Conservation (phyloP, 2,888 invertebrate species). For the Epistrophe grossulariae region DNA sequence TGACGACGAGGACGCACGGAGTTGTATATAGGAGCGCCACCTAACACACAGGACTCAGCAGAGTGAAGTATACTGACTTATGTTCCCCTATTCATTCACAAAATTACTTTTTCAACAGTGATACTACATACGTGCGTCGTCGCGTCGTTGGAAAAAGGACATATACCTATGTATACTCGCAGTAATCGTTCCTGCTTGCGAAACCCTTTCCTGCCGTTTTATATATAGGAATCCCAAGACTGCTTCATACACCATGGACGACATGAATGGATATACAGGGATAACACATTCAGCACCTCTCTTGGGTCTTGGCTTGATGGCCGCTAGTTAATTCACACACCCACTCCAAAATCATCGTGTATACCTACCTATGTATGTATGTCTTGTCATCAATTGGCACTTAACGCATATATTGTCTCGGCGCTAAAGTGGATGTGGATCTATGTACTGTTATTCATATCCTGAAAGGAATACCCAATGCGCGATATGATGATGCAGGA, state of each 20-base stretch:
- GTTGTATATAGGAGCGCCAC: background rate
- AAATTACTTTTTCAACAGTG: conserved; percentile 62
- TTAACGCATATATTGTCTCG: conserved; percentile 71
- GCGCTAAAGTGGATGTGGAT: conserved; percentile 30
- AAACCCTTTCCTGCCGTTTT: conserved; percentile 25
- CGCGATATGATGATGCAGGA: background rate
- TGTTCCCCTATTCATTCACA: conserved; percentile 64
- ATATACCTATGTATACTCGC: background rate
- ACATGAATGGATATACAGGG: background rate
- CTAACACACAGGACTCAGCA: background rate
- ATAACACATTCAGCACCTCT: conserved; percentile 47
- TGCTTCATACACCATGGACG: background rate
- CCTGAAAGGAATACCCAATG: conserved; percentile 48
- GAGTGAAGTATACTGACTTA: conserved; percentile 51
- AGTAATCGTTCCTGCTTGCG: conserved; percentile 10
- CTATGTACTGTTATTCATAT: conserved; percentile 49
- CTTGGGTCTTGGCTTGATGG: conserved; percentile 1
- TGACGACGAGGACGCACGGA: conserved; percentile 11
- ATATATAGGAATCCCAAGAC: background rate
- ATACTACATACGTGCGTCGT: background rate
- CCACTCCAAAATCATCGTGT: background rate
- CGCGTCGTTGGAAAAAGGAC: conserved; percentile 47
- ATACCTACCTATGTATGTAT: too few species aligned
- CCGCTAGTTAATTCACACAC: conserved; percentile 50
- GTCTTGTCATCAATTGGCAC: conserved; percentile 71